A percentile compares a stretch with the other conserved stretches of the same genome.
These are phyloP conservation scores for Labroides dimidiatus DNA, from an alignment of 2,797 vertebrate species.

Conservation along the genomic window DNA sequence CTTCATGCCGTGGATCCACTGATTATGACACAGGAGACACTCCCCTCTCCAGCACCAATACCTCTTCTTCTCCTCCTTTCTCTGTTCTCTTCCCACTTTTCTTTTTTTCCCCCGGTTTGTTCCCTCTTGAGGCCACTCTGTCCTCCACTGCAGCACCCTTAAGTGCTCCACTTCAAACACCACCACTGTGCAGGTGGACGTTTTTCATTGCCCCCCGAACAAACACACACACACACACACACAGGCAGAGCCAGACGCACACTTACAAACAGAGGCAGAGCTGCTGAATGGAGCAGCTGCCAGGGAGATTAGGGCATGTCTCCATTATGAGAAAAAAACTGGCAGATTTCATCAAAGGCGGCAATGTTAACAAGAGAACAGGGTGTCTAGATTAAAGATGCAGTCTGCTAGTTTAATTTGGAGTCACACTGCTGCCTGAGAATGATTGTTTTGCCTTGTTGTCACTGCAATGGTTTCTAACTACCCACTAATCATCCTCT, in stretches of 20 bases:
- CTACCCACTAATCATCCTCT: conserved; percentile 73
- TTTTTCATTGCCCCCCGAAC: conserved; percentile 46
- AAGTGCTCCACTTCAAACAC: conserved; percentile 73
- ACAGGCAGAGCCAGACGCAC: conserved; percentile 23
- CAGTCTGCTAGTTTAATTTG: conserved; percentile 69
- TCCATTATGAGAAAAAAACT: conserved; percentile 77
- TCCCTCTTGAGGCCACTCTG: conserved; percentile 55
- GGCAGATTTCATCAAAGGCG: conserved; percentile 81
- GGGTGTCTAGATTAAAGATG: conserved; percentile 79
- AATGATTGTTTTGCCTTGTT: conserved; percentile 76
- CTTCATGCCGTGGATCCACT: conserved; percentile 41
- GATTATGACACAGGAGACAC: conserved; percentile 44
- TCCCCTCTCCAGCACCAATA: conserved; percentile 18
- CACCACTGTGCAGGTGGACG: conserved; percentile 72
- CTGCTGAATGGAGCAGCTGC: conserved; percentile 85
- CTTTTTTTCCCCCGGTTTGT: conserved; percentile 29
- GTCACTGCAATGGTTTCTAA: conserved; percentile 73
- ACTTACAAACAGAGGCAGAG: conserved; percentile 65
- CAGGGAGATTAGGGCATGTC: conserved; percentile 81
- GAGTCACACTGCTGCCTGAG: conserved; percentile 58
- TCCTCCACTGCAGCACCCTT: conserved; percentile 48
- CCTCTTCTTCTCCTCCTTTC: conserved; percentile 18
- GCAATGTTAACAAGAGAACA: conserved; percentile 79
- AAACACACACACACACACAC: conserved; percentile 22
- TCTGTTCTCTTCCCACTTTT: conserved; percentile 13